Evolutionary conservation across 2,888 invertebrate genomes (phyloP), one percentile per base, ranked within the genome.

Genomic region (Andrena bicolor): DNA sequence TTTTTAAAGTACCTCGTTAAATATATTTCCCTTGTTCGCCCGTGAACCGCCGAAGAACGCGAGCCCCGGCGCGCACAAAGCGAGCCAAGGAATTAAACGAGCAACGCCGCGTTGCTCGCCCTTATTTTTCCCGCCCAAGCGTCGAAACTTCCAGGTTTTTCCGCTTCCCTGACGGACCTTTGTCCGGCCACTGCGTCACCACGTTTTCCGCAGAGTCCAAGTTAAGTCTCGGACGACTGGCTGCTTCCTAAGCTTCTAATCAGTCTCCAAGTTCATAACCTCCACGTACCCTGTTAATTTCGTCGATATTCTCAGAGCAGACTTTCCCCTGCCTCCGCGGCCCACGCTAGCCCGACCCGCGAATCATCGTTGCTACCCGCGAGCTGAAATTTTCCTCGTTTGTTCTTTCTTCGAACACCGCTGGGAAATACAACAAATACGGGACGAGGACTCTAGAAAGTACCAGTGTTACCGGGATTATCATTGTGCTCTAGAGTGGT

Each of bases 401-500:
- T 48, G 35, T 72, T 60, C 49, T 20, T 73, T 23, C 56, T 56
- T 71, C 76, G 53, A 63, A 58, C 77, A 74, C 64, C 68, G 61
- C 80, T 61, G 84, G 70, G 76, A 81, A 81, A 86, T 79, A 81
- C 78, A 83, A 85, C 86, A 85, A 86, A 86, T 83, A 83, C 69
- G 72, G 64, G 70, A 81, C 49, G 81, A 85, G 85, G 30, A 76
- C 83, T 75, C 74, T 74, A 66, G 74, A 83, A 80, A 83, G 80
- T 85, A 80, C 70, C 83, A 75, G 82, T 85, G 83, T 80, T 81
- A 85, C 81, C 70, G 71, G 69, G 75, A 85, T 86, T 83, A 86
- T 86, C 86, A 86, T 86, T 86, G 86, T 86, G 58, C 72, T 79
- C 79, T 83, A 83, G 83, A 86, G 81, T 79, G 83, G 83, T 85